A percentile compares a stretch with the other conserved stretches of the same genome.
Conservation (phyloP, 2,113 vertebrate genomes). For the Emydocephalus ijimae region DNA sequence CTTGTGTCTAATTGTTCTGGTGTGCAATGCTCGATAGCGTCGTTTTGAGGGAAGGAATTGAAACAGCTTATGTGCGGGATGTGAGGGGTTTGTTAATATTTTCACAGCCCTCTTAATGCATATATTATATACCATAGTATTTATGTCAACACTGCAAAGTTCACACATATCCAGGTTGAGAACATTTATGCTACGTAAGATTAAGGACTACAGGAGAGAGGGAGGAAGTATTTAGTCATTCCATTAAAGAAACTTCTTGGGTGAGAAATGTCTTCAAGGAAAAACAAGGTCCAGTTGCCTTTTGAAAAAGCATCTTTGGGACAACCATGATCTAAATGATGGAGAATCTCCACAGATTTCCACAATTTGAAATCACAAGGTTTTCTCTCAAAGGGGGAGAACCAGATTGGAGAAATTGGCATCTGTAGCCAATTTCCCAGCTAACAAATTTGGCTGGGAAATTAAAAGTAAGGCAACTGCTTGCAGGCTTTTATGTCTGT, state of each 20-base stretch:
- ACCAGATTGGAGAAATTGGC: not conserved
- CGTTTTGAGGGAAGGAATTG: too few relatives aligned
- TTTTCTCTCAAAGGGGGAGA: not conserved
- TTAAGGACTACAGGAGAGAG: not conserved
- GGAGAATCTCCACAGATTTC: not conserved
- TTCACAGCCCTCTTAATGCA: not conserved
- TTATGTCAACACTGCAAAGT: not conserved
- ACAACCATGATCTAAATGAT: not conserved
- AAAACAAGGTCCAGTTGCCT: not conserved
- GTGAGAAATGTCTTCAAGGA: not conserved
- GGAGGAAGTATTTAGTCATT: not conserved
- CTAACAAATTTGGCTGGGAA: not conserved
- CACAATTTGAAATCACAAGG: not conserved
- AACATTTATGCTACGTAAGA: not conserved
- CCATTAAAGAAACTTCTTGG: not conserved
- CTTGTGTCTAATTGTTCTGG: too few relatives aligned
- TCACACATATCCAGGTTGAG: not conserved
- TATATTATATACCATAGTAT: not conserved
- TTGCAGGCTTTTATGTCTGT: not conserved
- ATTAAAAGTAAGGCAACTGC: not conserved
- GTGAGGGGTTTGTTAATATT: too few relatives aligned
- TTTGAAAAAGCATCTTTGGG: not conserved
- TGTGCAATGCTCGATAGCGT: too few relatives aligned
- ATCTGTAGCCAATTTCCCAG: not conserved
- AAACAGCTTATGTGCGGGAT: too few relatives aligned